A percentile compares a stretch with the other conserved stretches of the same genome.
These are phyloP conservation scores for Cydia pomonella DNA, from an alignment of 1,140 invertebrate species.

Conservation along the genomic window DNA sequence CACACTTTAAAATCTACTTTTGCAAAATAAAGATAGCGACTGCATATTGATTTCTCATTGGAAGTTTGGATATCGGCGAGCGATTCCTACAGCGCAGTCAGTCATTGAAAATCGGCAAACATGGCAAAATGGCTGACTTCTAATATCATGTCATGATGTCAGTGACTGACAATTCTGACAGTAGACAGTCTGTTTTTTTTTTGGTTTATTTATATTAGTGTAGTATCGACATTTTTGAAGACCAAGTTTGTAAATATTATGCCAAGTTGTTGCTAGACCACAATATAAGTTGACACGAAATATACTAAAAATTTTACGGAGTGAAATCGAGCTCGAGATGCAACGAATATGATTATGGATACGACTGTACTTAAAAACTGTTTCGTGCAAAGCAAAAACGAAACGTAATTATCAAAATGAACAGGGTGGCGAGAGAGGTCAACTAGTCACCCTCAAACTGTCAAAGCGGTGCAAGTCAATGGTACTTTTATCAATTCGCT, in stretches of 20 bases:
- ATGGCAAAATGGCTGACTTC: neutral
- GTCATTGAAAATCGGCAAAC: neutral
- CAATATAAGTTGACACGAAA: too few species aligned
- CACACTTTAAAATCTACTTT: neutral
- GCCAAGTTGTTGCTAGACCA: neutral
- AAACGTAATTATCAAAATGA: neutral
- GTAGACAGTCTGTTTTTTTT: conserved; percentile 2
- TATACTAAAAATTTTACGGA: too few species aligned
- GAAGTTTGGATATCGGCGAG: too few species aligned
- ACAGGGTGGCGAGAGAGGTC: neutral
- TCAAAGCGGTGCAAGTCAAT: neutral
- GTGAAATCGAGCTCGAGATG: too few species aligned
- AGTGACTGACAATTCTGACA: too few species aligned
- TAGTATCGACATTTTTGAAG: neutral
- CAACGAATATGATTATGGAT: too few species aligned
- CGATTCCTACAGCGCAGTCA: too few species aligned
- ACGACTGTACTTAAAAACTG: too few species aligned
- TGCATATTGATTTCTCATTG: too few species aligned
- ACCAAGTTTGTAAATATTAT: neutral
- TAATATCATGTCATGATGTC: neutral
- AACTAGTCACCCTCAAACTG: neutral
- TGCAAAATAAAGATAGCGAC: too few species aligned
- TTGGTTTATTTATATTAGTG: neutral
- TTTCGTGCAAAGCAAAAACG: too few species aligned
- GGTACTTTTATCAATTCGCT: neutral